Conservation (phyloP, 2,888 invertebrate genomes). For the Lasioglossum morio region DNA sequence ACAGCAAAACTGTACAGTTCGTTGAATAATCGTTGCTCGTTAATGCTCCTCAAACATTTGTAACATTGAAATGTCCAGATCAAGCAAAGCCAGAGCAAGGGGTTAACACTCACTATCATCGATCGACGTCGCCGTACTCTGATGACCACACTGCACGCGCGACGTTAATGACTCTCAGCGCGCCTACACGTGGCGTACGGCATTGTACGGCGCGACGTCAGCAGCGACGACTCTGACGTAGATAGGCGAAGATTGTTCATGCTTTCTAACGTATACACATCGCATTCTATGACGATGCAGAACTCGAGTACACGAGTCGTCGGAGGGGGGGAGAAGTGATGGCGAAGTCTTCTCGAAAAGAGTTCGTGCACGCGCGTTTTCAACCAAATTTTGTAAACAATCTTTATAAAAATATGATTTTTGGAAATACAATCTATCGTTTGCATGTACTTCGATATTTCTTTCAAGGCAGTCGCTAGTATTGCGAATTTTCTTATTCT, state of each 20-base stretch:
- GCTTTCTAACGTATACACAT: conserved; percentile 22
- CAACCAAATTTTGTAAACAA: conserved; percentile 13
- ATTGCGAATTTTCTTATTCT: neutral
- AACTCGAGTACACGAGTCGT: conserved; percentile 32
- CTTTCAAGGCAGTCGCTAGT: neutral
- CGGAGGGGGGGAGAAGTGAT: neutral
- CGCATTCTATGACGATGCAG: conserved; percentile 14
- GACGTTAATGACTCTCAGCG: conserved; percentile 43
- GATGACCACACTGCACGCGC: neutral
- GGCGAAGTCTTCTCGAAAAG: conserved; percentile 15
- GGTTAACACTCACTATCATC: neutral
- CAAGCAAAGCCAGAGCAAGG: neutral
- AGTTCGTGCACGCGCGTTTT: conserved; percentile 22
- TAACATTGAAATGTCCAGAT: neutral
- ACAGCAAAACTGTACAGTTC: neutral
- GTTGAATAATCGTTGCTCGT: neutral
- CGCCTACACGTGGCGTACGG: conserved; percentile 45
- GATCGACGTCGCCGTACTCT: neutral
- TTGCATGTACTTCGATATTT: neutral
- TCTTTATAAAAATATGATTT: neutral
- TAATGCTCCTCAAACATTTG: neutral
- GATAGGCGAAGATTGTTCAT: conserved; percentile 40
- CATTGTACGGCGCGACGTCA: conserved; percentile 47
- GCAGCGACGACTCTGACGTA: conserved; percentile 55
- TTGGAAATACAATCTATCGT: neutral